These are phyloP conservation scores for Gouania willdenowi DNA, from an alignment of 2,797 vertebrate species.

Conservation along the genomic window DNA sequence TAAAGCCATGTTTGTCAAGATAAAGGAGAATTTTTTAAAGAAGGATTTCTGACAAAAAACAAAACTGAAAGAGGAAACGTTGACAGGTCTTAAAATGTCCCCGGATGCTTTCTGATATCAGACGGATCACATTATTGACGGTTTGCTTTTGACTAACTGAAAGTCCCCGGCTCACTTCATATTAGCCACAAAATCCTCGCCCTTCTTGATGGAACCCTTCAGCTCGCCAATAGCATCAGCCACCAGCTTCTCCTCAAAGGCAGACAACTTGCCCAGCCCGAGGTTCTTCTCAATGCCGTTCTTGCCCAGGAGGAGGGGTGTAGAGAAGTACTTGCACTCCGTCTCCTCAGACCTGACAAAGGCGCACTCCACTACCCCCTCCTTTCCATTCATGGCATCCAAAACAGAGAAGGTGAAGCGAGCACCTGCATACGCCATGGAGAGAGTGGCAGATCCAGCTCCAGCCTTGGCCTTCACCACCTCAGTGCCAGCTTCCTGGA, in stretches of 20 bases:
- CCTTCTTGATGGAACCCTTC: conserved; percentile 95
- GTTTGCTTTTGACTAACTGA: conserved; percentile 4
- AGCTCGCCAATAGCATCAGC: conserved; percentile 84
- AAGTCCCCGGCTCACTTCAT: conserved; percentile 80
- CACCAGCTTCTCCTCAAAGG: conserved; percentile 94
- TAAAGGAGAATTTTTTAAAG: neutral
- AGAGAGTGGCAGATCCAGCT: conserved; percentile 93
- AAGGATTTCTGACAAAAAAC: conserved; percentile 10
- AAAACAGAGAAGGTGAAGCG: conserved; percentile 94
- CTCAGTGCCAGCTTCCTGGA: conserved; percentile 97
- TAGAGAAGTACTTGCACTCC: conserved; percentile 94
- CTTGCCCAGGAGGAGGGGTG: conserved; percentile 93
- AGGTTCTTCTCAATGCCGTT: conserved; percentile 96
- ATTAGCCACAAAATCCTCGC: conserved; percentile 91
- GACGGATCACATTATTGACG: conserved; percentile 32
- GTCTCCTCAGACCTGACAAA: conserved; percentile 91
- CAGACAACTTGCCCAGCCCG: conserved; percentile 87
- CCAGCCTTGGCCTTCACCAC: conserved; percentile 98
- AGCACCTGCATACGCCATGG: conserved; percentile 96
- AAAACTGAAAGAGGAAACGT: conserved; percentile 48
- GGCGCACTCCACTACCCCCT: conserved; percentile 91
- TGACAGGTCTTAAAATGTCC: conserved; percentile 28
- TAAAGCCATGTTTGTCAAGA: conserved; percentile 18
- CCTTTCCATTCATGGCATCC: conserved; percentile 95
- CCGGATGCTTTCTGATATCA: conserved; percentile 40